A percentile compares a stretch with the other conserved stretches of the same genome.
These are phyloP conservation scores for Lysandra bellargus DNA, from an alignment of 2,888 invertebrate species.

Conservation along the genomic window DNA sequence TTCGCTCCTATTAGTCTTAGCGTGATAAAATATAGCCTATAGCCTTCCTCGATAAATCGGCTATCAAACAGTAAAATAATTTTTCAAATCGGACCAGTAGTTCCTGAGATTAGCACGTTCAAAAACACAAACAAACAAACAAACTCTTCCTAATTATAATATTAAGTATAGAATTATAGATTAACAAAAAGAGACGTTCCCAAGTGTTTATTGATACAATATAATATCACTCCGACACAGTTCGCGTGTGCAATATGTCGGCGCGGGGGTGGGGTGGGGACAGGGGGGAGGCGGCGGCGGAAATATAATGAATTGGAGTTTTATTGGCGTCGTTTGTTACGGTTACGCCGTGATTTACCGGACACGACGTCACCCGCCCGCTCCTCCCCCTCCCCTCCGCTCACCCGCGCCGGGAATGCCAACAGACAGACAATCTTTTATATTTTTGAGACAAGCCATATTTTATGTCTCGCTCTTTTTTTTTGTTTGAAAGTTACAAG, in stretches of 20 bases:
- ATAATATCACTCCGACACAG: slow-evolving; percentile 1
- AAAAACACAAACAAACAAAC: too few species aligned
- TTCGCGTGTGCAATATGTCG: not conserved
- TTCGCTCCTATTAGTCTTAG: too few species aligned
- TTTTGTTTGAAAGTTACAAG: not conserved
- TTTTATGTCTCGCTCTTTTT: not conserved
- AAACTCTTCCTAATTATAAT: too few species aligned
- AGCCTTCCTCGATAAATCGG: too few species aligned
- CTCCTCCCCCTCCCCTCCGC: not conserved
- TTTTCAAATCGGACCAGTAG: too few species aligned
- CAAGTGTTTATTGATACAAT: not conserved
- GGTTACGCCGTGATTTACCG: slow-evolving; percentile 20
- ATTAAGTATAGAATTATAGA: not conserved
- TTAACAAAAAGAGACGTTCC: not conserved
- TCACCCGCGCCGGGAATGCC: not conserved
- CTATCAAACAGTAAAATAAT: too few species aligned
- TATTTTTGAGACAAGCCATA: not conserved
- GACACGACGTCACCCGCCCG: not conserved
- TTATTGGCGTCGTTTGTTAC: slow-evolving; percentile 26
- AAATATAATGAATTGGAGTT: slow-evolving; percentile 27
- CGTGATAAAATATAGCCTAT: too few species aligned
- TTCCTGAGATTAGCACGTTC: too few species aligned
- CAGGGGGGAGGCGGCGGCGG: not conserved
- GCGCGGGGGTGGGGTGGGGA: not conserved
- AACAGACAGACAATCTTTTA: not conserved